These are phyloP conservation scores for Gymnarchus niloticus DNA, from an alignment of 2,113 vertebrate species.

Conservation along the genomic window DNA sequence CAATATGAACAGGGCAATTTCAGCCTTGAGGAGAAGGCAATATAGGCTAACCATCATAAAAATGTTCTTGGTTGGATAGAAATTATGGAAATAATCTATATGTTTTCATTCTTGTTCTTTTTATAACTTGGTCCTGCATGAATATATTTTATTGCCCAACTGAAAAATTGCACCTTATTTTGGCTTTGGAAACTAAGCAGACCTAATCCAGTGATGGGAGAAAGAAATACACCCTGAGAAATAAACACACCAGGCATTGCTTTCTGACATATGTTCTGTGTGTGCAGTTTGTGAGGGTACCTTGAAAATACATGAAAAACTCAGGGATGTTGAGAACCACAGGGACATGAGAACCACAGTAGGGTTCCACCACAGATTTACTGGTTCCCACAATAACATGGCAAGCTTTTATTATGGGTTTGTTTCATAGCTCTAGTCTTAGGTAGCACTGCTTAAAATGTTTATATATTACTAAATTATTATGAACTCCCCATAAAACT, in stretches of 20 bases:
- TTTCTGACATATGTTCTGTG: background rate
- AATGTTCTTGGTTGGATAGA: background rate
- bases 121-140: background rate
- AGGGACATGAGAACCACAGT: background rate
- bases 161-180: background rate
- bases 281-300: background rate
- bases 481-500: background rate
- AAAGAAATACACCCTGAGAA: background rate
- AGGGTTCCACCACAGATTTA: background rate
- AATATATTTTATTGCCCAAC: background rate
- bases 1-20: conserved; percentile 2
- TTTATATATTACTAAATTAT: background rate
- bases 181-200: background rate
- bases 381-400: background rate
- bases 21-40: background rate
- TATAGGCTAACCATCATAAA: background rate
- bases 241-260: no score
- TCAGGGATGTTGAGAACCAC: background rate
- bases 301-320: background rate
- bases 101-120: background rate
- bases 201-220: background rate
- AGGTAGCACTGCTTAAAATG: background rate
- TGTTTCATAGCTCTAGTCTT: background rate
- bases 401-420: background rate
- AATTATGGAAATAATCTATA: conserved; percentile 15